Evolutionary conservation across 2,113 vertebrate genomes (phyloP), one percentile per base, ranked within the genome.

Genomic region (Leptobrachium ailaonicum): DNA sequence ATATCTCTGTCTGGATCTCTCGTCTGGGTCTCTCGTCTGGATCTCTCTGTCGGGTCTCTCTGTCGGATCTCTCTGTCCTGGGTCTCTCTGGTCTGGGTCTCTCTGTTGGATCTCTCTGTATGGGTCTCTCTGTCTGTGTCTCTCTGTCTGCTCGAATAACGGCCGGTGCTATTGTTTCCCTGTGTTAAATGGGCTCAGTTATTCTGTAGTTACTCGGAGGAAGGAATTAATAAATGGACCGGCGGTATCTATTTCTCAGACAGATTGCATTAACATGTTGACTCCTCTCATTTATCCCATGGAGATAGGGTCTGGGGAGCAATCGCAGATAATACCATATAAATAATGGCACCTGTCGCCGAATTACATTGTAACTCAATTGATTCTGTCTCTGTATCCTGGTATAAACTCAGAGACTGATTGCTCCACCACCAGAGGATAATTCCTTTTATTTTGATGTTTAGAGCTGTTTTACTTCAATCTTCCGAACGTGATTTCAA

Each of bases 371-470:
- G 66, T 77, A 77, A 70, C 73, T 13, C 66, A 40, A 45, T 77
- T 69, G 66, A 68, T 58, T 68, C 75, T 58, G 66, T 50, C 53
- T 50, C 53, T 43, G 8, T 47, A 58, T 58, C 58, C 56, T 20
- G 41, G 14, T 45, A 60, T 75, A 63, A 75, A 64, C 44, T 42
- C 45, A 43, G 32, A 75, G 73, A 75, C 13, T 75, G 56, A 75
- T 75, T 75, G 14, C 42, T 63, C 73, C 42, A 6, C 10, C 8
- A 58, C 44, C 64, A 69, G 40, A 14, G 50, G 13, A 69, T 69
- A 77, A 68, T 70, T 10, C 75, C 41, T 40, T 67, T 43, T 44
- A 42, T 60, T 60, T 58, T 60, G 32, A 12, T 43, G 53, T 58
- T 11, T 8, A 20, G 13, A 45, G 50, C 32, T 14, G 14, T 75